Base-by-base conservation (phyloP, 2,888 invertebrate species). In the Thumatha senex region DNA sequence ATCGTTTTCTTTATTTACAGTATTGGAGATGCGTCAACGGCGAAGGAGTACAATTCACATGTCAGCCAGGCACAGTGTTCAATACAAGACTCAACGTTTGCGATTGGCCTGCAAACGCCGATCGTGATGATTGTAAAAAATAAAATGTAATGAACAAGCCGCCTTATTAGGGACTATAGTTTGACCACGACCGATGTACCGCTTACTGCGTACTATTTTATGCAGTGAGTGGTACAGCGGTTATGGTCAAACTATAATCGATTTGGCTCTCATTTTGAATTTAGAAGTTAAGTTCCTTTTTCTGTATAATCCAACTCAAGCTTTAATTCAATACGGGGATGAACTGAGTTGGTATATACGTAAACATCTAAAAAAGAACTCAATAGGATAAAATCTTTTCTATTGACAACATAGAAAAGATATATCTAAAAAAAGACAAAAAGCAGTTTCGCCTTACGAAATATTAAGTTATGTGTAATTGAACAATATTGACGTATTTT, bases 1-100 rank as follows among this genome's bases (percentile, higher is more conserved):
- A n/a, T n/a, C 18, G 5, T 24, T 24, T 4, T 24, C 5, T 51
- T 48, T 47, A n/a, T 38, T 31, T 15, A n/a, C 86, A 97, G 96
- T 98, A 97, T 73, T 97, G 96, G 89, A 95, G 96, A 55, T 98
- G 98, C 77, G 95, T 96, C 15, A 95, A 96, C 77, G 96, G 96
- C 5, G 94, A 94, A 72, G 94, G 95, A 3, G 86, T 94, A 43
- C 93, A 94, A 64, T 96, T 96, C 76, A 90, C 92, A 11, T 98
- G 98, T 74, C 93, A 94, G 60, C 89, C 93, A 0, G 96, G 96
- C 18, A 95, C 96, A 0, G 94, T 95, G 3, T 98, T 95, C 92
- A 95, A 97, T 72, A 93, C 93, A 0, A 83, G 92, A 24, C 90
- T 92, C 39, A 93, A 94, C 69, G 93, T 95, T 12, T 97, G 97